Conservation (phyloP, 2,888 invertebrate genomes). For the Euzophera pinguis region DNA sequence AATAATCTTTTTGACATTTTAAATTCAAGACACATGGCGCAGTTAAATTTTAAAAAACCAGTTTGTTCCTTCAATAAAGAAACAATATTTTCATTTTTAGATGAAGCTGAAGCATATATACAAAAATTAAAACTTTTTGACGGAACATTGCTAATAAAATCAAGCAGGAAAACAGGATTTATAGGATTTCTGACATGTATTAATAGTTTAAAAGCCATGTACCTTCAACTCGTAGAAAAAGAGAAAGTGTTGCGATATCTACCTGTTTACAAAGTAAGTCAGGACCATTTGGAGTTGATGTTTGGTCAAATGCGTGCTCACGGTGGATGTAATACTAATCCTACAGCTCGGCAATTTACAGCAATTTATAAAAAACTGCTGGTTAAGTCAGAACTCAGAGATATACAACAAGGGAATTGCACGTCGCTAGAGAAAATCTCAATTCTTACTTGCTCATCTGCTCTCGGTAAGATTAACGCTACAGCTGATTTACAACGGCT, state of each 20-base stretch:
- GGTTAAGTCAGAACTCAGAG: constrained; percentile 17
- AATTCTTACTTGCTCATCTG: constrained; percentile 17
- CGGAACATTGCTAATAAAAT: not conserved
- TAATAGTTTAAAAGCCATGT: constrained; percentile 5
- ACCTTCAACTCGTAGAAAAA: not conserved
- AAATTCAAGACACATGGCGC: not conserved
- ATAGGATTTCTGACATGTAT: constrained; percentile 13
- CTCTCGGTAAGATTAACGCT: constrained; percentile 13
- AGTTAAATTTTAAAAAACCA: constrained; percentile 13
- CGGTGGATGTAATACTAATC: constrained; percentile 22
- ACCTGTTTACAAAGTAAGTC: constrained; percentile 1
- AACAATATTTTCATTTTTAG: constrained; percentile 7
- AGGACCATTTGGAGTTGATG: constrained; percentile 11
- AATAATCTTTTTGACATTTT: not conserved
- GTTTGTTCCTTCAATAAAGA: constrained; percentile 1
- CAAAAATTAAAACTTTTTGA: not conserved
- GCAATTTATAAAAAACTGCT: constrained; percentile 23
- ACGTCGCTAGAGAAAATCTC: constrained; percentile 13
- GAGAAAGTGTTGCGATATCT: not conserved
- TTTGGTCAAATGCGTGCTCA: constrained; percentile 20
- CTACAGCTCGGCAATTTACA: constrained; percentile 22
- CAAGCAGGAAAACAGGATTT: constrained; percentile 13
- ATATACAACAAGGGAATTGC: constrained; percentile 16
- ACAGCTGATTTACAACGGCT: constrained; percentile 4
- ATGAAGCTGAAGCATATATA: not conserved